Base-by-base conservation (phyloP, 2,797 vertebrate species). In the Catostomus latipinnis region DNA sequence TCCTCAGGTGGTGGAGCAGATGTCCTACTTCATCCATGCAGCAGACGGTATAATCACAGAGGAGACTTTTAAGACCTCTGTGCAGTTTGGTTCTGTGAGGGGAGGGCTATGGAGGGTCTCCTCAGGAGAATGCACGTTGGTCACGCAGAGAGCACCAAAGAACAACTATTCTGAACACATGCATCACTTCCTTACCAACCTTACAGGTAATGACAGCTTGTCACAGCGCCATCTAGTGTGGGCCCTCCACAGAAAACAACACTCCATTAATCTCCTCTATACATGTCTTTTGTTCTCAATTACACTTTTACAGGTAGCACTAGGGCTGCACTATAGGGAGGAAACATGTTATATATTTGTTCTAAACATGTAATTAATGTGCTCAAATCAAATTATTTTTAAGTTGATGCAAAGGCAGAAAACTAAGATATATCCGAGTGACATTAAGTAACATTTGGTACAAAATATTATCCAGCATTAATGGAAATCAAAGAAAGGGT, bases 21-120 rank as follows among this genome's bases (percentile, higher is more conserved):
- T 97, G 83, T 91, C 90, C 67, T 93, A 92, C 91, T 95, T 95
- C 81, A 91, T 96, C 84, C 93, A 88, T 45, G 87, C 89, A 63
- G 88, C 91, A 71, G 89, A 85, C 0, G 72, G 81, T 0, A 82
- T 88, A 82, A 92, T 95, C 85, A 89, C 89, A 7, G 83, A 88
- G 8, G 93, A 94, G 89, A 93, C 88, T 79, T 94, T 96, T 72
- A 92, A 94, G 74, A 86, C 81, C 7, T 83, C 80, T 0, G 85
- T 95, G 84, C 94, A 94, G 89, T 94, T 93, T 83, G 94, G 94
- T 81, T 90, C 88, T 0, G 83, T 89, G 58, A 86, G 89, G 60
- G 88, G 89, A 1, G 76, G 90, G 90, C 92, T 88, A 88, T 91
- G 16, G 90, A 89, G n/a, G 87, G 90, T 70, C 87, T 95, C 62